Evolutionary conservation across 2,113 vertebrate species (phyloP), one percentile per base, ranked within the genome.

Genomic region (Meriones unguiculatus): DNA sequence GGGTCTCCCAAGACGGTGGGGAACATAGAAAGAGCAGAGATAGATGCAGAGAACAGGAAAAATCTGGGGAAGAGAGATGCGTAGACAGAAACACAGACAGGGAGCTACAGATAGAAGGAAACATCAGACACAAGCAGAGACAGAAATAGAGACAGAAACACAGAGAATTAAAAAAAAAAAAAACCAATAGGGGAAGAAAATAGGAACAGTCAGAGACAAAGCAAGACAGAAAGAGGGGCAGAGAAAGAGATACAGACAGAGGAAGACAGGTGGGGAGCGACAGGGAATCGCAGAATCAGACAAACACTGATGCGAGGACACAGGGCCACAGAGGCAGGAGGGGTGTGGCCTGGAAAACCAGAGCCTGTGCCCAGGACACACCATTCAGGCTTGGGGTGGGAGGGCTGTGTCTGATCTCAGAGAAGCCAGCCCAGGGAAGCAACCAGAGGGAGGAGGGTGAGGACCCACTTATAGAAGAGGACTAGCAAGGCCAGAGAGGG

Each of bases 211-310:
- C 28, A 50, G 67, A n/a, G 32, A n/a, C 1, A 52, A 30, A 46
- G 24, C 7, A 14, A 52, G 41, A 17, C 10, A 3, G 24, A 41
- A 41, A 28, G 25, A 30, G 75, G n/a, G n/a, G 1, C 30, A 62
- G 59, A 22, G 46, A 78, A 50, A 77, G 50, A 32, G 15, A 30
- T 15, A 80, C 77, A 57, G 30, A 80, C 17, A 38, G 24, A 17
- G 30, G 38, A 28, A n/a, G 38, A 59, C 59, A 70, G 85, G 20
- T 72, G 35, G 13, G 69, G 28, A 13, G 41, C 35, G 30, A 87
- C 64, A 32, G 38, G 25, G 84, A 86, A 86, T 69, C 64, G 22
- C 82, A 86, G 82, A 67, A 64, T 41, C 62, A 87, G 64, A 84
- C 59, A 85, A 25, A 69, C 64, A 69, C 25, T 52, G 59, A 9